phyloP scores from a whole-genome alignment of 2,888 invertebrate genomes.

The Polydrusus tereticollis region DNA sequence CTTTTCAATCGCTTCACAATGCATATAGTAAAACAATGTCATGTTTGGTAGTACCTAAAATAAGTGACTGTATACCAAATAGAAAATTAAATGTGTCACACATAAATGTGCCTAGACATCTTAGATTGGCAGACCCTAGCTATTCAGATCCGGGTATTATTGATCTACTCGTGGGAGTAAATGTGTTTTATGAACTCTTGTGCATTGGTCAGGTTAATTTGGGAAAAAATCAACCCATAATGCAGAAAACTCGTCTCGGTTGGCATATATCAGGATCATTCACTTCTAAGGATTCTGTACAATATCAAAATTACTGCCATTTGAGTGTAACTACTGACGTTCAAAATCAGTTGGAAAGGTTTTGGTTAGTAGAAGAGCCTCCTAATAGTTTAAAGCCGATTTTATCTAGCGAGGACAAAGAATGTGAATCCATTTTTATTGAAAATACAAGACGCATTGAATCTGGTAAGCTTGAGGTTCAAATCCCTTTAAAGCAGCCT shows the following conservation, averaged over 20 bases:
- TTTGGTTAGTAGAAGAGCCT: not conserved
- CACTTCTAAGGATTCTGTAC: not conserved
- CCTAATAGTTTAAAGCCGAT: not conserved
- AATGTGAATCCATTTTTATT: not conserved
- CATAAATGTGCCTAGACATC: not conserved
- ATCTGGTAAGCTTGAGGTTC: not conserved
- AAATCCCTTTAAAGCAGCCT: constrained; percentile 6
- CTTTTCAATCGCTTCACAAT: not conserved
- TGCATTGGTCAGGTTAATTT: constrained; percentile 1
- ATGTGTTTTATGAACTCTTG: not conserved
- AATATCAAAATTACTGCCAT: not conserved
- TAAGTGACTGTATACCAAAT: not conserved
- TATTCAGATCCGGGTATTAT: not conserved
- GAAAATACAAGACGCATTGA: not conserved
- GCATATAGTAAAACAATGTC: not conserved
- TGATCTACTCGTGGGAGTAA: constrained; percentile 15
- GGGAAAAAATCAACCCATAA: not conserved
- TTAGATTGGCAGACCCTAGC: not conserved
- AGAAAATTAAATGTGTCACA: not conserved
- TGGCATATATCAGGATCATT: not conserved
- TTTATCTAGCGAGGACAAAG: too few relatives aligned
- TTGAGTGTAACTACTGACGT: not conserved
- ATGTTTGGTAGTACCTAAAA: too few relatives aligned
- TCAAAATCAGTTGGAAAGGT: not conserved
- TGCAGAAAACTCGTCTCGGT: not conserved